Evolutionary conservation across 2,888 invertebrate genomes (phyloP), one percentile per base, ranked within the genome.

Genomic region (Apamea monoglypha): DNA sequence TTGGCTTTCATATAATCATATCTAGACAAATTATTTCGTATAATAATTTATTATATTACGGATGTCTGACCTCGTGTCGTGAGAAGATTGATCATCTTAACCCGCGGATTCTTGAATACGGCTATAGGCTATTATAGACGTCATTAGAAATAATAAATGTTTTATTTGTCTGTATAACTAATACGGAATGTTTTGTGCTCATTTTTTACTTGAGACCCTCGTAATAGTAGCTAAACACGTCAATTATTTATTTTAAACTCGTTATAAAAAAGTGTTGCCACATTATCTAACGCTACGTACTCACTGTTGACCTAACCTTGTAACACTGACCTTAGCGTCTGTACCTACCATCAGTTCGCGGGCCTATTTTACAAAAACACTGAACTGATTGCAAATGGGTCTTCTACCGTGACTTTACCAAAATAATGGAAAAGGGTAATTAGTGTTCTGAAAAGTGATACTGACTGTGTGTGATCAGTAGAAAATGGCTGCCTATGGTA

Each of bases 301-400:
- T 67, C 25, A 67, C 44, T 77, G 81, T 71, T 81, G 80, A 83
- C 83, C 88, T 78, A 80, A 76, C 85, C 88, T 89, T 87, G 89
- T 87, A 82, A 78, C 80, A 73, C 67, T 89, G 77, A 89, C 83
- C 83, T 80, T 75, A 85, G 25, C 50, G 14, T 25, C 53, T 68
- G 50, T 81, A 71, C 56, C n/a, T 59, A n/a, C 67, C 79, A 85
- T 87, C 87, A 77, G 79, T 21, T 32, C 61, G 59, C 40, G 77
- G 80, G 87, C 63, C 21, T 74, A 67, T 80, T 84, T 74, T 73
- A 77, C 32, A 53, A 72, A 79, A 80, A 66, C 69, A 85, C 74
- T 87, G 75, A 47, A 63, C 80, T 80, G 87, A 87, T 85, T 87
- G 40, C 67, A 76, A 75, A 80, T 69, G 53, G 40, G 56, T 36